Evolutionary conservation across 2,888 invertebrate genomes (phyloP).

Genomic region (Eupithecia tripunctaria): DNA sequence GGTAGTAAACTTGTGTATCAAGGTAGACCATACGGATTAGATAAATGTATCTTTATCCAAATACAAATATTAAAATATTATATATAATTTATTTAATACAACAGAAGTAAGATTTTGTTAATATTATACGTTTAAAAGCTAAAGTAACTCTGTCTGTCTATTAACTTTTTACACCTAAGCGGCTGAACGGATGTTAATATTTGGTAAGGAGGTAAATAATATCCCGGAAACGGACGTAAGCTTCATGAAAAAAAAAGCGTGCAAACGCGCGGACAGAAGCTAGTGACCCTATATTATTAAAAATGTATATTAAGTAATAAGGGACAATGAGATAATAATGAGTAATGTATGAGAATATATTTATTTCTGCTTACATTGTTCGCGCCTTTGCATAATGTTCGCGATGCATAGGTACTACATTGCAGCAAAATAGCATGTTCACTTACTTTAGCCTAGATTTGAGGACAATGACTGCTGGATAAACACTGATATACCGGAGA

Average conservation of each 20-base stretch:
- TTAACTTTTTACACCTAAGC: no score
- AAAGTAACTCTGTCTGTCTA: no score
- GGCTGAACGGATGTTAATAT: no score
- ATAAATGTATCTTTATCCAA: neutral
- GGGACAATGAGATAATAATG: neutral
- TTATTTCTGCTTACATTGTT: neutral
- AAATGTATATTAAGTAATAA: neutral
- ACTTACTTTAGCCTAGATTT: neutral
- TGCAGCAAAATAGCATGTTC: neutral
- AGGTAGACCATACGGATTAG: neutral
- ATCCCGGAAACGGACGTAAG: no score
- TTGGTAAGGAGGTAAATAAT: no score
- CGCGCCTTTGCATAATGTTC: neutral
- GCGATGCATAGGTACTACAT: neutral
- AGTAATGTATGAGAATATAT: neutral
- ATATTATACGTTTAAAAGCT: no score
- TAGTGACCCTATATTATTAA: neutral
- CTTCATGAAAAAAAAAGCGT: no score
- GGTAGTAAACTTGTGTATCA: neutral
- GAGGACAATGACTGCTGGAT: conserved; percentile 30
- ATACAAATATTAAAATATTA: no score
- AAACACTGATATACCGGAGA: conserved; percentile 27
- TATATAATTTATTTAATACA: no score
- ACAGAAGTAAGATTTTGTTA: no score
- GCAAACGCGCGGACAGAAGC: no score